Evolutionary conservation across 1,140 invertebrate genomes (phyloP).

Genomic region (Stegodyphus dumicola): DNA sequence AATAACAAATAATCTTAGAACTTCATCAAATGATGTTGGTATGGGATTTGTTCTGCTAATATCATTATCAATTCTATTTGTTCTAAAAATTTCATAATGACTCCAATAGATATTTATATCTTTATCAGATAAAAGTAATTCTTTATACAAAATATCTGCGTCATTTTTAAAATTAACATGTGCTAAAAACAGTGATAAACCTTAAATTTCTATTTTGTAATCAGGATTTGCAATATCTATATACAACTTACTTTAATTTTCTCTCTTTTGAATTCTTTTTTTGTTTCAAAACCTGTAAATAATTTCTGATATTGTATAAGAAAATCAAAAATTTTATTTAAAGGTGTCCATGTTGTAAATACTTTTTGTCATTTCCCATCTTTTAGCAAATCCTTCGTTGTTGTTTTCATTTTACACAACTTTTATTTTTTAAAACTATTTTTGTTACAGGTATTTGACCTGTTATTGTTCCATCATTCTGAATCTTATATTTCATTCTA

Average conservation of each 20-base stretch:
- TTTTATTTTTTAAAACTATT: neutral
- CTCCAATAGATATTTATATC: neutral
- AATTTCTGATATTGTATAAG: constrained; percentile 26
- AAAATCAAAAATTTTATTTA: constrained; percentile 34
- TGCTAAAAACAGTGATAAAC: constrained; percentile 9
- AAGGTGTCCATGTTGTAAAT: constrained; percentile 20
- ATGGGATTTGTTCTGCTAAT: constrained; percentile 7
- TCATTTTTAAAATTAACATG: constrained; percentile 12
- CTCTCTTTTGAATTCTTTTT: constrained; percentile 17
- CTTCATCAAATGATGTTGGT: constrained; percentile 24
- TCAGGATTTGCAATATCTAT: neutral
- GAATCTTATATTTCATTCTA: neutral
- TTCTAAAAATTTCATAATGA: constrained; percentile 19
- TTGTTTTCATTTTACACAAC: neutral
- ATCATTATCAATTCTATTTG: constrained; percentile 11
- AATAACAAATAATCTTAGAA: constrained; percentile 8
- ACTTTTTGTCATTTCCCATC: neutral
- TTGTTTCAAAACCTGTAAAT: neutral
- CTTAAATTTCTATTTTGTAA: constrained; percentile 17
- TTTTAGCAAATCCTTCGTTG: constrained; percentile 9
- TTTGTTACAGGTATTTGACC: neutral
- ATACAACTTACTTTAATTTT: constrained; percentile 1
- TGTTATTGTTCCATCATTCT: neutral
- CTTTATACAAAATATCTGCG: neutral
- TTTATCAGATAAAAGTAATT: constrained; percentile 6